A percentile compares a stretch with the other conserved stretches of the same genome.
These are phyloP conservation scores for Trachurus trachurus DNA, from an alignment of 2,797 vertebrate genomes.

Conservation along the genomic window DNA sequence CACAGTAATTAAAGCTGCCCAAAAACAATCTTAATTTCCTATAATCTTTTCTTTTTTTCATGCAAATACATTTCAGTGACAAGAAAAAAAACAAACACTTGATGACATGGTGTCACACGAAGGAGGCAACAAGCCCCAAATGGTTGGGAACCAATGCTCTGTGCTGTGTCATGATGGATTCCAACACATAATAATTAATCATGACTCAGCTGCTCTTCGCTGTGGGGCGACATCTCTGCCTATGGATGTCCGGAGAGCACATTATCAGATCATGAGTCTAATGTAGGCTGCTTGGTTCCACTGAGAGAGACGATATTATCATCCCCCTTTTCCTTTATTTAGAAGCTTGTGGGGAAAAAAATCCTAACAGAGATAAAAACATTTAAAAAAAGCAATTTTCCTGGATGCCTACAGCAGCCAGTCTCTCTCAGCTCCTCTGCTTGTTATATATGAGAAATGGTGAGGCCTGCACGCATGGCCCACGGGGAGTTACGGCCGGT, in stretches of 20 bases:
- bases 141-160: neutral
- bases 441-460: slow-evolving; percentile 59
- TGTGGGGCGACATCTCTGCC: slow-evolving; percentile 4
- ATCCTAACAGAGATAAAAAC: too few relatives aligned
- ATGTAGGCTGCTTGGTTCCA: neutral
- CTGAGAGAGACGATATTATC: slow-evolving; percentile 4
- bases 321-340: neutral
- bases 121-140: neutral
- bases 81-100: neutral
- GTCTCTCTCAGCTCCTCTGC: slow-evolving; percentile 29
- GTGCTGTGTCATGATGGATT: neutral
- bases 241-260: slow-evolving; percentile 19
- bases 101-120: neutral
- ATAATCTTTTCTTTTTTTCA: neutral
- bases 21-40: neutral
- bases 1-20: neutral
- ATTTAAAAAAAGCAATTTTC: slow-evolving; percentile 24
- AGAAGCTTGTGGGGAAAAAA: neutral
- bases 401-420: slow-evolving; percentile 5
- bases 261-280: slow-evolving; percentile 41
- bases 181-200: slow-evolving; percentile 14
- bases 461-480: neutral
- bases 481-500: slow-evolving; percentile 11
- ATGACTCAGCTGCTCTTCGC: slow-evolving; percentile 10
- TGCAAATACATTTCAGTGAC: too few relatives aligned